Percentiles rank a stretch among this genome's conserved stretches.
These are phyloP conservation scores for Parnassius orleans DNA, from an alignment of 2,888 invertebrate species.

Conservation along the genomic window DNA sequence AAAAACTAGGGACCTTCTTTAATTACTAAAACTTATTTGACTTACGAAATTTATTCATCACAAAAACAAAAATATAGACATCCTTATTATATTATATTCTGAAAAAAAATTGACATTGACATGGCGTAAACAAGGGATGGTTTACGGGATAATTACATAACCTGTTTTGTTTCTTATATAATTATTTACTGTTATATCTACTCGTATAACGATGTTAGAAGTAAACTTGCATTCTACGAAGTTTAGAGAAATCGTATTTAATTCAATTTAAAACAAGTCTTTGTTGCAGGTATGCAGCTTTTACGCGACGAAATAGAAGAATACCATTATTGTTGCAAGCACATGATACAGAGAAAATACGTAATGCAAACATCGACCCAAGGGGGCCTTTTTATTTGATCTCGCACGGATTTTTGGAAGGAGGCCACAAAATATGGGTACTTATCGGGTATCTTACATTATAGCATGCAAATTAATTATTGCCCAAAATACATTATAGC, in stretches of 20 bases:
- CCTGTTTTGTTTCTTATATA: too few relatives aligned
- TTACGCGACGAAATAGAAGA: conserved; percentile 80
- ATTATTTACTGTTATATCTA: too few relatives aligned
- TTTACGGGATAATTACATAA: too few relatives aligned
- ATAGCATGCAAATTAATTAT: not conserved
- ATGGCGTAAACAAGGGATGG: too few relatives aligned
- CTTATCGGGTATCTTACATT: conserved; percentile 25
- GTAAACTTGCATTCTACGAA: too few relatives aligned
- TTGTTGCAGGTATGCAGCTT: conserved; percentile 71
- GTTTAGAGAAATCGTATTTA: not conserved
- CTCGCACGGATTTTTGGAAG: conserved; percentile 93
- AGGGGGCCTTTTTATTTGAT: conserved; percentile 86
- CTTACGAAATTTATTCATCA: too few relatives aligned
- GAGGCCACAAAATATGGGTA: conserved; percentile 91
- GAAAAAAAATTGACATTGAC: too few relatives aligned
- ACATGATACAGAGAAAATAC: conserved; percentile 83
- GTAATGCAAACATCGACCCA: conserved; percentile 82
- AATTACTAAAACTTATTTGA: too few relatives aligned
- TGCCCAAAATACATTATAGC: conserved; percentile 6
- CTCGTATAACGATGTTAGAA: too few relatives aligned
- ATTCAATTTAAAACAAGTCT: not conserved
- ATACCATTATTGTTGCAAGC: conserved; percentile 84
- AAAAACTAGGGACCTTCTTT: too few relatives aligned
- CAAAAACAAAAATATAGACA: too few relatives aligned
- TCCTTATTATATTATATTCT: too few relatives aligned